Conservation (phyloP, 2,797 vertebrate species). For the Liasis olivaceus region DNA sequence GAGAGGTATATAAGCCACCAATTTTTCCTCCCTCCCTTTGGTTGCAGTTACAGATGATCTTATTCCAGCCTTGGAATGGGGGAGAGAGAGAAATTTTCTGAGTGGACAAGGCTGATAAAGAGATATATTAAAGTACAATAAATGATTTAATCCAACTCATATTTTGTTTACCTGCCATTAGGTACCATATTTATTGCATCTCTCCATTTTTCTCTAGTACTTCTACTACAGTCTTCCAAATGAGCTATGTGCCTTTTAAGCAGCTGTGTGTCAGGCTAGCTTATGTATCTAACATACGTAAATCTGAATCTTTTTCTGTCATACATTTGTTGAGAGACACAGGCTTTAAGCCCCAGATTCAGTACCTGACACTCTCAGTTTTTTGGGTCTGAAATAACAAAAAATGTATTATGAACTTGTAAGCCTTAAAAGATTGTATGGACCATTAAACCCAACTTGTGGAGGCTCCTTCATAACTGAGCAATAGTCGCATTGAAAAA, state of each 20-base stretch:
- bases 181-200: background rate
- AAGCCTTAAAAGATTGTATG: background rate
- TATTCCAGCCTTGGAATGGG: fast-evolving
- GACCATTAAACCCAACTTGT: background rate
- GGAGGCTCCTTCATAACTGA: background rate
- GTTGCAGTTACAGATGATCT: background rate
- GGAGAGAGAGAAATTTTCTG: background rate
- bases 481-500: background rate
- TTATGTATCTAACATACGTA: background rate
- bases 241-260: background rate
- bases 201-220: background rate
- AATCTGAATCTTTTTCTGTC: background rate
- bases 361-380: background rate
- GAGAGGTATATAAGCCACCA: background rate
- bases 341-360: background rate
- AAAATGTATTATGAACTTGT: background rate
- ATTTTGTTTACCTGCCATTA: background rate
- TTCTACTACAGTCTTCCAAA: background rate
- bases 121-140: background rate
- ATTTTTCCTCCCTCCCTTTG: background rate
- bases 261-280: background rate
- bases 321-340: background rate
- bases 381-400: background rate
- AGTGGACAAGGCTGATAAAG: background rate
- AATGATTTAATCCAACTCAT: background rate